Conservation (phyloP, 2,888 invertebrate species). For the Phyllotreta cruciferae region DNA sequence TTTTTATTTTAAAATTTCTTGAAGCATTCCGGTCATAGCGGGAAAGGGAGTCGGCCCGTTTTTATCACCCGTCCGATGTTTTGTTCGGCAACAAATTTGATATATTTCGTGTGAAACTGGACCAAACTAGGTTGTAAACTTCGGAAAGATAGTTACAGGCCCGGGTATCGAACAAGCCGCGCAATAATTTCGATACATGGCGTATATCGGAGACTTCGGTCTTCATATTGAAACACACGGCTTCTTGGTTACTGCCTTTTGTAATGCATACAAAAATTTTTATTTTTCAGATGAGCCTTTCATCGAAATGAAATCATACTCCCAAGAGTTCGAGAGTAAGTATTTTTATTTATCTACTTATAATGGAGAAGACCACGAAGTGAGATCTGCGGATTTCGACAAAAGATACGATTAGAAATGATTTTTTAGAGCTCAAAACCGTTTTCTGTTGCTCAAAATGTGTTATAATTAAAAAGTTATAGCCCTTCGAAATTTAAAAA, state of each 20-base stretch:
- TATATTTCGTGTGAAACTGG: conserved; percentile 25
- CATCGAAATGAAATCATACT: conserved; percentile 45
- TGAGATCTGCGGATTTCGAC: too few relatives aligned
- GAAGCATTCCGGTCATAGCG: conserved; percentile 6
- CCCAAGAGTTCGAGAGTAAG: conserved; percentile 46
- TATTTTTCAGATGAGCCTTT: conserved; percentile 47
- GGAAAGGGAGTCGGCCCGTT: conserved; percentile 4
- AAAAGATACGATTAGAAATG: too few relatives aligned
- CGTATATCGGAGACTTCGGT: conserved; percentile 12
- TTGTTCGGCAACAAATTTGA: conserved; percentile 26
- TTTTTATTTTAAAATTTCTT: conserved; percentile 27
- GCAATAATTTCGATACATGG: conserved; percentile 18
- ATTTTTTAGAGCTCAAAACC: too few relatives aligned
- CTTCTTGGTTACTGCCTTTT: not conserved
- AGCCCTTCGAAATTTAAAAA: too few relatives aligned
- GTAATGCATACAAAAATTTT: not conserved
- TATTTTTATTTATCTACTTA: conserved; percentile 21
- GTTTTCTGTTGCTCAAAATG: too few relatives aligned
- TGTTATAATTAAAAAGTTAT: too few relatives aligned
- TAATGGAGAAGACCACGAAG: too few relatives aligned
- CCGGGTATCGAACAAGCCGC: conserved; percentile 23
- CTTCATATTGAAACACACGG: not conserved
- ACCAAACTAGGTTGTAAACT: conserved; percentile 28
- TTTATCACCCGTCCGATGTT: conserved; percentile 13
- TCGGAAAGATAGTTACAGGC: conserved; percentile 22